Base-by-base conservation (phyloP, 2,888 invertebrate species). In the Zootermopsis nevadensis region DNA sequence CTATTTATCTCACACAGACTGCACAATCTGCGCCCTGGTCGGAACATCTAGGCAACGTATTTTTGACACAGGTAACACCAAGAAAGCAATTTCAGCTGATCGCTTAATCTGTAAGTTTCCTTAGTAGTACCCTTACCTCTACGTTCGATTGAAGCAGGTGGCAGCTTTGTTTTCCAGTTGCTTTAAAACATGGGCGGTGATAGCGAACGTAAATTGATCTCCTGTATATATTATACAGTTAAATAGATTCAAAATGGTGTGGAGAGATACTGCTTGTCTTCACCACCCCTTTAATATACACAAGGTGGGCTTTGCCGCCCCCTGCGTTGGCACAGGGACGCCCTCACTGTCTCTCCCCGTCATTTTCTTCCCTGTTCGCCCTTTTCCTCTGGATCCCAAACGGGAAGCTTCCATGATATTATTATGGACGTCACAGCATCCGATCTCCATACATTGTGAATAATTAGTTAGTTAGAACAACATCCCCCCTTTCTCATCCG, bases 401-500 rank as follows among this genome's bases (percentile, higher is more conserved):
- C 15, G 33, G 69, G 77, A 77, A 77, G 77, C 77, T 33, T n/a
- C 38, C 38, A n/a, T 79, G 27, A 79, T 79, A 79, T 79, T 55
- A 66, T 33, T 69, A 82, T 76, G 38, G 76, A 55, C 74, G 38
- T 74, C 74, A 24, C 81, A 69, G 67, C 77, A 77, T 77, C 77
- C 74, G 74, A 74, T 74, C 80, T 74, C 74, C 60, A 27, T 66
- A 27, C 79, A 66, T 79, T 55, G 55, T 84, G 84, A 84, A 84
- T 84, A 84, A 84, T 84, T 84, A 84, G 84, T 67, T 82, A 82
- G 82, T 67, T 77, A 82, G 76, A 82, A 84, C 82, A 84, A 84
- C 84, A 80, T 82, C 67, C 84, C 76, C 35, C 74, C 31, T 60
- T 27, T n/a, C 22, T 53, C 30, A 22, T n/a, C 8, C 53, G 48